A percentile compares a stretch with the other conserved stretches of the same genome.
Conservation (phyloP, 2,888 invertebrate species). For the Xestia xanthographa region DNA sequence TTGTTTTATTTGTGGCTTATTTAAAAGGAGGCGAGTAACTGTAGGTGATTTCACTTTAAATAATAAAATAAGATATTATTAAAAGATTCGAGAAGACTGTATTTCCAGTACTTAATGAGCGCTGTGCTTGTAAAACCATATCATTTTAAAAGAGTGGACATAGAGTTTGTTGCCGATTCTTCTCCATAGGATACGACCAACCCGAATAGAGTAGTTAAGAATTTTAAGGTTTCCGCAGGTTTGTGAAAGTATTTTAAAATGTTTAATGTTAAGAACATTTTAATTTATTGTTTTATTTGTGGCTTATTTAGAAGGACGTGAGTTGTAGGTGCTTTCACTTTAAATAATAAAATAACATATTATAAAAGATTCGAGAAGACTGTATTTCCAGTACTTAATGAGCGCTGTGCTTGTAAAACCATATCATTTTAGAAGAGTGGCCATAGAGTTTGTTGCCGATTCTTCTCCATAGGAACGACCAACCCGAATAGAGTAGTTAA, state of each 20-base stretch:
- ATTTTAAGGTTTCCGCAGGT: slow-evolving; percentile 41
- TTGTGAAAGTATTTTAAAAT: slow-evolving; percentile 11
- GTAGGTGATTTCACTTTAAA: not conserved
- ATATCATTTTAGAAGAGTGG: too few relatives aligned
- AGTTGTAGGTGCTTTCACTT: not conserved
- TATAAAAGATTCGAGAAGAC: not conserved
- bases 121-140: too few relatives aligned
- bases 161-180: too few relatives aligned
- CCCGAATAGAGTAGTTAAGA: slow-evolving; percentile 29
- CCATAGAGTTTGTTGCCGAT: too few relatives aligned
- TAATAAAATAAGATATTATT: not conserved
- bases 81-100: not conserved
- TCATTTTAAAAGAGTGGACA: too few relatives aligned
- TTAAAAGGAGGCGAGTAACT: not conserved
- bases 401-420: too few relatives aligned
- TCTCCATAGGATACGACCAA: too few relatives aligned
- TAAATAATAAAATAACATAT: not conserved
- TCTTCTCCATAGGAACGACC: too few relatives aligned
- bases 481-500: slow-evolving; percentile 31
- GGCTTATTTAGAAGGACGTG: not conserved
- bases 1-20: not conserved
- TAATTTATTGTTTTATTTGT: not conserved
- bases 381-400: not conserved
- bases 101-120: not conserved
- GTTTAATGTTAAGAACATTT: not conserved